Percentiles rank a stretch among this genome's conserved stretches.
Evolutionary conservation across 2,888 invertebrate species (phyloP).

Genomic region (Cyrtodaria siliqua): DNA sequence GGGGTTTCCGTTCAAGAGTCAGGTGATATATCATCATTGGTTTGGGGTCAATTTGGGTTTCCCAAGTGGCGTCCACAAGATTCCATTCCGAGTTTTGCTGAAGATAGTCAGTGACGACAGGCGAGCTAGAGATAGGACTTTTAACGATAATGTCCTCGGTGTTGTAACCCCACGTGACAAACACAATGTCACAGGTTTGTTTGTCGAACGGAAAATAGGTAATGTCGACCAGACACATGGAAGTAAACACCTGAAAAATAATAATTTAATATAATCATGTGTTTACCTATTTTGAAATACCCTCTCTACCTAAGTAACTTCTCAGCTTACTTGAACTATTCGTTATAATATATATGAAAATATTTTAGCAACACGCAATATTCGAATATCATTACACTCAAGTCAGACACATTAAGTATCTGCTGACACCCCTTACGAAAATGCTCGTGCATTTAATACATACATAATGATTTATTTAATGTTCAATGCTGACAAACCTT

Average conservation of each 20-base stretch:
- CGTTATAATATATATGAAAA: no score
- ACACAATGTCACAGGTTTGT: slow-evolving; percentile 2
- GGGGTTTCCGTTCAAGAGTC: slow-evolving; percentile 1
- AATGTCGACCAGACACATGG: slow-evolving; percentile 2
- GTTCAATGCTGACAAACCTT: no score
- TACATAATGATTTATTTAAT: no score
- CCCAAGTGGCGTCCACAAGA: neutral
- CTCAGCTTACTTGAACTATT: no score
- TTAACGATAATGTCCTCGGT: neutral
- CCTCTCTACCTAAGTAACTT: no score
- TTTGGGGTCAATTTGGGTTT: neutral
- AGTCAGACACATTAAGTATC: no score
- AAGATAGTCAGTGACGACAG: neutral
- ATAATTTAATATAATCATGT: no score
- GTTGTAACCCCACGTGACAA: slow-evolving; percentile 14
- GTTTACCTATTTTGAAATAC: no score
- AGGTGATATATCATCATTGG: slow-evolving; percentile 14
- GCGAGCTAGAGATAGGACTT: neutral
- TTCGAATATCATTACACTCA: no score
- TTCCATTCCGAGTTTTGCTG: slow-evolving; percentile 2
- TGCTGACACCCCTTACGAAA: no score
- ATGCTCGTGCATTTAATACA: no score
- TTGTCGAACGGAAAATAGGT: slow-evolving; percentile 18
- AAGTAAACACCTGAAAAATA: slow-evolving; percentile 4
- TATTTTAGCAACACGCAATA: no score